Base-by-base conservation (phyloP, 2,113 vertebrate genomes). In the Rhabdomys dilectus region DNA sequence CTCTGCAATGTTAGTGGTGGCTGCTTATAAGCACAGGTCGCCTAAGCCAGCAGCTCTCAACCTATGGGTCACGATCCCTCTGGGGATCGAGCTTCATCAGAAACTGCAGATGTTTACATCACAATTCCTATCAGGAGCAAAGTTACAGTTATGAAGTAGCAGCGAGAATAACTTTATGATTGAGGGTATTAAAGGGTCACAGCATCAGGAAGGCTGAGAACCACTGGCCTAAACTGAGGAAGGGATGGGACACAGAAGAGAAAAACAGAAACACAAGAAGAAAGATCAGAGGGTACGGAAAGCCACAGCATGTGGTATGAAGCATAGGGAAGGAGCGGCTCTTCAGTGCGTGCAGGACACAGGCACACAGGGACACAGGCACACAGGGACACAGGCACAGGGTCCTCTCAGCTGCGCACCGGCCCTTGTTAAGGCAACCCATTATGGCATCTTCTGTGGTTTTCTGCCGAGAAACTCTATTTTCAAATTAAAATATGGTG, bases 401-500 rank as follows among this genome's bases (percentile, higher is more conserved):
- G 5, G 31, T 12, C 42, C 26, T 51, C 39, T 48, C 0, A 1
- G 80, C 0, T 0, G 91, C 3, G 22, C 16, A 53, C 34, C 4
- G 9, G 68, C 87, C 84, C 58, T 39, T 0, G 39, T 39, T 5
- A 13, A 48, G 5, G 6, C 4, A 34, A 29, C 39, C 68, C 68
- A 19, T 64, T 48, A 76, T 0, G 12, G 48, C 58, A 76, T 56
- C 53, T 7, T 39, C 77, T 0, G 36, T 5, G 13, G 53, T 7
- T 76, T 84, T 62, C 56, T 39, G 39, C 42, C 56, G 87, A 68
- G n/a, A 86, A 91, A 92, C 53, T 10, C 15, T 15, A 42, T 36
- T 91, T 86, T 81, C 85, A 96, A 86, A 88, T 91, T 45, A 48
- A 93, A 96, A 21, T 48, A 39, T 7, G 13, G 19, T 51, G 29